Base-by-base conservation (phyloP, 1,140 invertebrate species). In the Penaeus chinensis region DNA sequence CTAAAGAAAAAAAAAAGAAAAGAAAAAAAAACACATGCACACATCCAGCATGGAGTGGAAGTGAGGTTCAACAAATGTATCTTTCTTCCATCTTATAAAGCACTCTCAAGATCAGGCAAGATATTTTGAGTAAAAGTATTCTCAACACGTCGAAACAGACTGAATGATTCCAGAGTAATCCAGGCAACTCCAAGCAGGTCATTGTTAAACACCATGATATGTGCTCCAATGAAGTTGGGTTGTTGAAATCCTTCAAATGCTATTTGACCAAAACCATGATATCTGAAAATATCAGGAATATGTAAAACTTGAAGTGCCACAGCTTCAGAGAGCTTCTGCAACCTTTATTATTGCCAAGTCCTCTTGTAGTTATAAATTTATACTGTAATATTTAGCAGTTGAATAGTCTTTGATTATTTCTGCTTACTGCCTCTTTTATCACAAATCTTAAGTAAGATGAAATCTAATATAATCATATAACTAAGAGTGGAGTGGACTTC, bases 191-290 rank as follows among this genome's bases (percentile, higher is more conserved):
- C 84, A 65, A 85, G 16, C 8, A 85, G 61, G 22, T 85, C 84
- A 79, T 85, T 66, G 47, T 79, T 79, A n/a, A 85, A 85, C 24
- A 85, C 61, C 18, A 79, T 47, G 18, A 85, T 76, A 2, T 85
- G 84, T 8, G 62, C 76, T 79, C 61, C 74, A 19, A 27, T 79
- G 47, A 79, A 79, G 27, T 13, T 63, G 2, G 74, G 84, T 1
- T 27, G 42, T 60, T n/a, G 61, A 78, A 79, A 79, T 61, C 37
- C 47, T 1, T 24, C 7, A 85, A 37, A 66, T n/a, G 84, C 84
- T n/a, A 78, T 69, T 65, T 85, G 84, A 22, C 84, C 84, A 79
- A 79, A 85, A 19, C 84, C 84, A 79, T 85, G 84, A 66, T 78
- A 85, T 65, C 84, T 85, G 84, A 85, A 85, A 85, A 66, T 22